Evolutionary conservation across 2,888 invertebrate genomes (phyloP).

Genomic region (Phragmatobia fuliginosa): DNA sequence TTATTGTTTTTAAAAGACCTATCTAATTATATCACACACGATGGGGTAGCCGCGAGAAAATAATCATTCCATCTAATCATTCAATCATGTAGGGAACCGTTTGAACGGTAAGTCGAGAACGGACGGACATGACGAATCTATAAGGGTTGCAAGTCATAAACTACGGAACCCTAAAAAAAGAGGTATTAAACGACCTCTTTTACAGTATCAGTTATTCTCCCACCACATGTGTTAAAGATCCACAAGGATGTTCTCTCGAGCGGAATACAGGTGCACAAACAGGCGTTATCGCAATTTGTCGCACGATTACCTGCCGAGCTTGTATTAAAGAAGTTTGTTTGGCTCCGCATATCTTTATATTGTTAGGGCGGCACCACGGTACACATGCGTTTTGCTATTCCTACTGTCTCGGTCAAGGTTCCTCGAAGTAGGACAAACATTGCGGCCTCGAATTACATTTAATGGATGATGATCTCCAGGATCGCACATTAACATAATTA

Average conservation of each 20-base stretch:
- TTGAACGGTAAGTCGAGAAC: too few species aligned
- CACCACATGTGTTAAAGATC: neutral
- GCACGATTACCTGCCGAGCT: slow-evolving; percentile 11
- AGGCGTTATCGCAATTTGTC: slow-evolving; percentile 4
- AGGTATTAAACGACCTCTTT: neutral
- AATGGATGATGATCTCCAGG: slow-evolving; percentile 9
- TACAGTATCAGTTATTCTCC: neutral
- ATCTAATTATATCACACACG: too few species aligned
- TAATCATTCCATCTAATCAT: too few species aligned
- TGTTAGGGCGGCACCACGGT: slow-evolving; percentile 2
- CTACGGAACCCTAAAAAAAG: too few species aligned
- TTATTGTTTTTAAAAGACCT: too few species aligned
- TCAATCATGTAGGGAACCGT: too few species aligned
- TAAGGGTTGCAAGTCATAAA: too few species aligned
- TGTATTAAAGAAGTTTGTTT: slow-evolving; percentile 10
- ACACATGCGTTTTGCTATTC: slow-evolving; percentile 11
- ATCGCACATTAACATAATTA: slow-evolving; percentile 2
- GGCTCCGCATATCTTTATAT: slow-evolving; percentile 1
- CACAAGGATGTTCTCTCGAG: neutral
- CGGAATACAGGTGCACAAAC: neutral
- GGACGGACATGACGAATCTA: too few species aligned
- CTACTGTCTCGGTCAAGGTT: slow-evolving; percentile 17
- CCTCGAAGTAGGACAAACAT: slow-evolving; percentile 10
- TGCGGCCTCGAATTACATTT: neutral
- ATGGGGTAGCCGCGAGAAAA: too few species aligned